Base-by-base conservation (phyloP, 2,797 vertebrate species). In the Clarias pachynema region DNA sequence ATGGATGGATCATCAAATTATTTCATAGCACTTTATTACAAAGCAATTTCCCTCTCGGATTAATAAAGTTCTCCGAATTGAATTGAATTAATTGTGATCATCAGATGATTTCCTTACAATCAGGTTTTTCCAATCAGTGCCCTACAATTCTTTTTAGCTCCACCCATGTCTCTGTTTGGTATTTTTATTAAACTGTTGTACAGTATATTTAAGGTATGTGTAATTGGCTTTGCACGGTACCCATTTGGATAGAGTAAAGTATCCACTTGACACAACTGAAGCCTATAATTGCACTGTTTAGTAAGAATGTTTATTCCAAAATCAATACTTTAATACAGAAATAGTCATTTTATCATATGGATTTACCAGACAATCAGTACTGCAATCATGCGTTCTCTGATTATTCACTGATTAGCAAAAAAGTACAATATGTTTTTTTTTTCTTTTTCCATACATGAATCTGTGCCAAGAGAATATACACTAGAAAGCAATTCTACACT, bases 241-340 rank as follows among this genome's bases (percentile, higher is more conserved):
- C 29, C 22, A 53, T 65, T 68, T 37, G 66, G 31, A 37, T 34
- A 69, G 24, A 65, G 15, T 81, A 15, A 7, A 53, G 15, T 1
- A 15, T 68, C n/a, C 9, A 29, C 12, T 53, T 68, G 59, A 37
- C 75, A 78, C 56, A 65, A 84, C 31, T 31, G 9, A n/a, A 86
- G 59, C 24, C 44, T 57, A 49, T 59, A 74, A 59, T 12, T 83
- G 22, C n/a, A 69, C 29, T 56, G 85, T 95, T 94, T 93, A 91
- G 91, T 96, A 95, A 95, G 95, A 94, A 96, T 94, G 94, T 96
- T 96, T 97, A 97, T 95, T 97, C 94, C 95, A 97, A 99, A 98
- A 97, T 93, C 92, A 92, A 96, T 95, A 95, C 93, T 87, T 96
- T 85, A 91, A 96, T 97, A 97, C 95, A 97, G 93, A 95, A 96